A percentile compares a stretch with the other conserved stretches of the same genome.
phyloP scores from a whole-genome alignment of 2,797 vertebrate genomes.

The Tachyglossus aculeatus region DNA sequence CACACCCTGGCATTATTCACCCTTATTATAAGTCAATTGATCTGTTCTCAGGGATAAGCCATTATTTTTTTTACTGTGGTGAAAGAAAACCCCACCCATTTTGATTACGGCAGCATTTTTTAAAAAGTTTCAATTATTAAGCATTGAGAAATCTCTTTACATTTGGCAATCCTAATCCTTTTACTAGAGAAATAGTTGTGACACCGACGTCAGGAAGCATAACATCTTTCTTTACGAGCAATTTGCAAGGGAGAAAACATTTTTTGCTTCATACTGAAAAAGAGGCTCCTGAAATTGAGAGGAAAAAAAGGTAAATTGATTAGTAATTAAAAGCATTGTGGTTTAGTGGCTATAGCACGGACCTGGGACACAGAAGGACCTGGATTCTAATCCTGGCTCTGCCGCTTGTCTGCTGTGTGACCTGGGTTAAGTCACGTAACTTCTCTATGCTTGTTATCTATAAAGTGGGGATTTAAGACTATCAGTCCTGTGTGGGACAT shows the following conservation, averaged over 20 bases:
- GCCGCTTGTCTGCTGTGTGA: no score
- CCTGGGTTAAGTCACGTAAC: no score
- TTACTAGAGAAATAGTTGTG: not conserved
- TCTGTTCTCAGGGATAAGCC: not conserved
- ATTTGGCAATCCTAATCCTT: not conserved
- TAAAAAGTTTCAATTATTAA: not conserved
- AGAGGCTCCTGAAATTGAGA: constrained; percentile 3
- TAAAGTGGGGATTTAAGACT: no score
- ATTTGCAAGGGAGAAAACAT: not conserved
- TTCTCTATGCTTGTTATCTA: no score
- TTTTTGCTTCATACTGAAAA: not conserved
- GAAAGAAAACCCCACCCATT: not conserved
- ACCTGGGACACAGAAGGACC: no score
- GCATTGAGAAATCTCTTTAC: not conserved
- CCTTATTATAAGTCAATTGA: not conserved
- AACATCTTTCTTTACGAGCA: not conserved
- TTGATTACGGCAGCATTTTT: not conserved
- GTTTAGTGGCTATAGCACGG: no score
- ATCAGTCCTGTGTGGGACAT: no score
- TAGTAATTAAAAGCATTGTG: not conserved
- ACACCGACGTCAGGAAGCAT: not conserved
- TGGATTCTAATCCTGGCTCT: no score
- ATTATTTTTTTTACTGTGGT: not conserved
- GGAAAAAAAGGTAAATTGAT: not conserved
- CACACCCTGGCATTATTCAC: not conserved